Conservation (phyloP, 2,113 vertebrate species). For the Nyctereutes procyonoides region DNA sequence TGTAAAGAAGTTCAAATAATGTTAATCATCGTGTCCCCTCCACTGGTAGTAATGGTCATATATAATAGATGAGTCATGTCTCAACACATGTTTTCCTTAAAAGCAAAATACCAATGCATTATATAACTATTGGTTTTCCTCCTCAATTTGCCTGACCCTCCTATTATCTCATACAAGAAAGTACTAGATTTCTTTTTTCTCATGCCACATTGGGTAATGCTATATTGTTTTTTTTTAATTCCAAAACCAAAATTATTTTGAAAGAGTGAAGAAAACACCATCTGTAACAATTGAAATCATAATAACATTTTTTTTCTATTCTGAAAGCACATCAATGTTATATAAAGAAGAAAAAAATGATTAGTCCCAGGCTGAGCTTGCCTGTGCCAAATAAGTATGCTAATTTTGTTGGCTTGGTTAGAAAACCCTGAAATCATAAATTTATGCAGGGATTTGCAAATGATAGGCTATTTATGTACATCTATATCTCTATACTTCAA, state of each 20-base stretch:
- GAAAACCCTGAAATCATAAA: conserved; percentile 62
- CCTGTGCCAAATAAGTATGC: conserved; percentile 63
- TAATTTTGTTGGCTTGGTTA: conserved; percentile 66
- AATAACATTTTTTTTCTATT: conserved; percentile 53
- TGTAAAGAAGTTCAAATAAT: not conserved
- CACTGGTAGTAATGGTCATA: not conserved
- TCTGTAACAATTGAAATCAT: conserved; percentile 67
- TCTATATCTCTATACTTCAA: conserved; percentile 2
- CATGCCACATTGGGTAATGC: not conserved
- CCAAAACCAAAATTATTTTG: conserved; percentile 69
- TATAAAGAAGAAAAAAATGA: conserved; percentile 54
- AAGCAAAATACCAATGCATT: not conserved
- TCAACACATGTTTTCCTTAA: not conserved
- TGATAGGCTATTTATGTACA: not conserved
- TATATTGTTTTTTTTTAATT: conserved; percentile 11
- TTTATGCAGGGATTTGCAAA: conserved; percentile 50
- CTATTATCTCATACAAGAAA: not conserved
- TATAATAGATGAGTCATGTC: not conserved
- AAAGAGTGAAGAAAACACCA: conserved; percentile 70
- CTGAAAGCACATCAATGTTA: conserved; percentile 62
- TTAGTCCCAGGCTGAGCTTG: conserved; percentile 57
- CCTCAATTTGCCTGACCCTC: not conserved
- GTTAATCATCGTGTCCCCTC: not conserved
- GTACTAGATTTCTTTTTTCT: conserved; percentile 3
- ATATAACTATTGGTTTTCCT: not conserved